Percentiles rank a stretch among this genome's conserved stretches.
phyloP scores from a whole-genome alignment of 2,113 vertebrate species.

The Chlamydotis undulata region DNA sequence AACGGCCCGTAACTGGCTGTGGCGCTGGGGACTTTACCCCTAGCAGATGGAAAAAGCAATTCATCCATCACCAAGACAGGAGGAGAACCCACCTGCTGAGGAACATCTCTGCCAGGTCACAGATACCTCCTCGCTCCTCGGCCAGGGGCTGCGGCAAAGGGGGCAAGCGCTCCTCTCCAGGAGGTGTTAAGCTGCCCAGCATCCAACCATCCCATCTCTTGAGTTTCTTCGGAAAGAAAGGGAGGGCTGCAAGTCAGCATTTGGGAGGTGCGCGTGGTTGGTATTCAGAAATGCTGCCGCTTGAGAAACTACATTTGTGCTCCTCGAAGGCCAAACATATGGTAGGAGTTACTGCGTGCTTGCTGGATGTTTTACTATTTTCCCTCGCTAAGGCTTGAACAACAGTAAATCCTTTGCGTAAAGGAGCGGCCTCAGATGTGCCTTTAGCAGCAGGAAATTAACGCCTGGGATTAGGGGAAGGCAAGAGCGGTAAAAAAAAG shows the following conservation, averaged over 20 bases:
- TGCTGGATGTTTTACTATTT: neutral
- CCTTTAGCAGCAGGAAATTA: neutral
- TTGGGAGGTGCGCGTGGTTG: neutral
- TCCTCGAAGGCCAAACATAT: neutral
- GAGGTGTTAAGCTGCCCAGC: neutral
- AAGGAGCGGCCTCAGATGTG: neutral
- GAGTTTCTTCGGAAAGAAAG: neutral
- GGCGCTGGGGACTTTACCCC: neutral
- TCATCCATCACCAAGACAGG: neutral
- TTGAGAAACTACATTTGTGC: neutral
- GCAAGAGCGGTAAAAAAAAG: fast-evolving
- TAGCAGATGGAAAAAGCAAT: neutral
- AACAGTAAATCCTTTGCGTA: neutral
- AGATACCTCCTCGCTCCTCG: neutral
- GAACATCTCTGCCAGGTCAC: neutral
- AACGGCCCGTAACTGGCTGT: fast-evolving
- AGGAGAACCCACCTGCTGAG: neutral
- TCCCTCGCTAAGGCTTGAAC: neutral
- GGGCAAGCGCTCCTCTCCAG: neutral
- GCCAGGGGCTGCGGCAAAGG: neutral
- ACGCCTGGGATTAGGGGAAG: neutral
- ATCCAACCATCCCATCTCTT: neutral
- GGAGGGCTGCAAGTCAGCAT: neutral
- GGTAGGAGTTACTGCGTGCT: neutral
- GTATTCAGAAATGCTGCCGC: neutral